These are phyloP conservation scores for Lamprologus lemairii DNA, from an alignment of 2,113 vertebrate species.

Conservation along the genomic window DNA sequence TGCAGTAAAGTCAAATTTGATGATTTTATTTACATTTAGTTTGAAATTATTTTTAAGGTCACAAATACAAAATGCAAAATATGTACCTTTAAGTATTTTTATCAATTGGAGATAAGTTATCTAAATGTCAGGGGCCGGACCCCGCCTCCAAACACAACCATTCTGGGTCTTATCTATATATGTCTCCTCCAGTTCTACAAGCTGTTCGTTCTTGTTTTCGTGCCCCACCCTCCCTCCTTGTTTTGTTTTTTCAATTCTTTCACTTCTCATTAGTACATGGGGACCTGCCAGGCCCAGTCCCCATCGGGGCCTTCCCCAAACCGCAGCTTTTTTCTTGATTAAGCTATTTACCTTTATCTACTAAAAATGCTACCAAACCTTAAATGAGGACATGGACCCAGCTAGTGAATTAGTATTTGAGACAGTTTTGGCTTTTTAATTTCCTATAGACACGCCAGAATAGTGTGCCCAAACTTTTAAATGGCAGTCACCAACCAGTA, in stretches of 20 bases:
- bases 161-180: neutral
- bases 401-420: neutral
- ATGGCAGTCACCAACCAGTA: neutral
- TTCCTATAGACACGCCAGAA: neutral
- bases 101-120: neutral
- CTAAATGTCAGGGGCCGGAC: accelerated
- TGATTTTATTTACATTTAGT: neutral
- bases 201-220: accelerated
- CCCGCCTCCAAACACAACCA: neutral
- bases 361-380: neutral
- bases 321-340: accelerated
- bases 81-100: neutral
- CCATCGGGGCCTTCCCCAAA: neutral
- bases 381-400: neutral
- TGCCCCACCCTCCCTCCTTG: neutral
- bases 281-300: neutral
- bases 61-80: neutral
- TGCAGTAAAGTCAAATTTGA: neutral
- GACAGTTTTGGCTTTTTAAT: neutral
- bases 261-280: neutral
- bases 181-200: neutral
- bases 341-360: neutral
- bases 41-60: neutral
- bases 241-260: neutral
- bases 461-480: neutral